Evolutionary conservation across 2,113 vertebrate species (phyloP), one percentile per base, ranked within the genome.

Genomic region (Holacanthus passer): DNA sequence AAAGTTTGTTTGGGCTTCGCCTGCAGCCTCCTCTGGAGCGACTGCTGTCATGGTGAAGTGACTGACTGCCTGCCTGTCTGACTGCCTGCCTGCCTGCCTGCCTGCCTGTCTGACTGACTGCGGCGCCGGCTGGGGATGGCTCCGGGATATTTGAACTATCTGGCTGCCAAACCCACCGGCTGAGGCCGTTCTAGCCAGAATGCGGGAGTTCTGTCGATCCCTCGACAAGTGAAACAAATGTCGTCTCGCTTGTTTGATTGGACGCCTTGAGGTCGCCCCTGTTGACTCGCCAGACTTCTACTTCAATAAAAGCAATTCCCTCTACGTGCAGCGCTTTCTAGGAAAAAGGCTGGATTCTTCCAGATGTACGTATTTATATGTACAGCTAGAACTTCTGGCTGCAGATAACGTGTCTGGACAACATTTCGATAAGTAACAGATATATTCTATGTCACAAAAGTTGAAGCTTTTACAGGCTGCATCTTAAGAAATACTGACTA

Each of bases 1-100:
- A 92, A 92, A 87, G 92, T 90, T 88, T 86, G 88, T 90, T 91
- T 85, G 78, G 79, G 68, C 75, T 85, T 79, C 2, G 83, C 89
- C 89, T 84, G 79, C 83, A 90, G 90, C 82, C 64, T 88, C 59
- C 76, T 89, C 86, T 14, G 52, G 86, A 87, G 88, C 89, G 29
- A 29, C 27, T 17, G 72, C 87, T 88, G 82, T 82, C 83, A 85
- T 77, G 77, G 43, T 78, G 80, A 75, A 82, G 83, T 89, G 85
- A 83, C 65, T 73, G 87, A 66, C 82, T 83, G 82, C 22, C 81
- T 79, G 77, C 68, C 76, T n/a, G n/a, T n/a, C n/a, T n/a, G n/a
- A n/a, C n/a, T 89, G 85, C 81, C 65, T 73, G 87, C 63, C 82
- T 83, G 82, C 22, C 81, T 79, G 77, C 68, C 76, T 89, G 85